Evolutionary conservation across 2,888 invertebrate species (phyloP).

Genomic region (Meloe dianella): DNA sequence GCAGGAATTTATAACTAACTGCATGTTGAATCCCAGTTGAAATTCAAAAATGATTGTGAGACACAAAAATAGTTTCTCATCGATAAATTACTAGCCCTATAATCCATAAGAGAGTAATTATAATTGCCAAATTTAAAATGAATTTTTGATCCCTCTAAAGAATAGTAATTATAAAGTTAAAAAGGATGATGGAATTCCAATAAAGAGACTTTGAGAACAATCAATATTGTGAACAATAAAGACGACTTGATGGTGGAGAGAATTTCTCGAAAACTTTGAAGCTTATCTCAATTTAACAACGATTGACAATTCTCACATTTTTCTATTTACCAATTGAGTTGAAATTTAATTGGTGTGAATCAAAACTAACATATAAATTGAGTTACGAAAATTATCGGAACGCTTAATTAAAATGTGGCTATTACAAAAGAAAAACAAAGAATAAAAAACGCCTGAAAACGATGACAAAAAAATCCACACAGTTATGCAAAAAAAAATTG

Average conservation of each 20-base stretch:
- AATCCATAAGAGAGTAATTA: not conserved
- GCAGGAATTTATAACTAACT: not conserved
- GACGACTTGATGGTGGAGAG: not conserved
- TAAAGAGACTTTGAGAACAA: not conserved
- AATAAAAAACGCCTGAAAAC: no score
- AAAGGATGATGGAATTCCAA: not conserved
- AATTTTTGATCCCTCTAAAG: not conserved
- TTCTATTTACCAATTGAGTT: not conserved
- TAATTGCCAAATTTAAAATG: not conserved
- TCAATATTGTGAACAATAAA: not conserved
- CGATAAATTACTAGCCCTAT: not conserved
- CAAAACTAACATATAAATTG: conserved; percentile 1
- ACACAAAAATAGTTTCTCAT: not conserved
- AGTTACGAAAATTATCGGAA: not conserved
- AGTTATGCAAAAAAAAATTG: not conserved
- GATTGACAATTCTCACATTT: not conserved
- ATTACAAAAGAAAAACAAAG: not conserved
- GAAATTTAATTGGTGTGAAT: not conserved
- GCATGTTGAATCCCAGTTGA: not conserved
- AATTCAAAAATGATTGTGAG: not conserved
- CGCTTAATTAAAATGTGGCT: not conserved
- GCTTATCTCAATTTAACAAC: not conserved
- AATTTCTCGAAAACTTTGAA: not conserved
- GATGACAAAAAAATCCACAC: not conserved
- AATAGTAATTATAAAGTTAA: not conserved